Conservation (phyloP, 2,888 invertebrate genomes). For the Lithosia quadra region DNA sequence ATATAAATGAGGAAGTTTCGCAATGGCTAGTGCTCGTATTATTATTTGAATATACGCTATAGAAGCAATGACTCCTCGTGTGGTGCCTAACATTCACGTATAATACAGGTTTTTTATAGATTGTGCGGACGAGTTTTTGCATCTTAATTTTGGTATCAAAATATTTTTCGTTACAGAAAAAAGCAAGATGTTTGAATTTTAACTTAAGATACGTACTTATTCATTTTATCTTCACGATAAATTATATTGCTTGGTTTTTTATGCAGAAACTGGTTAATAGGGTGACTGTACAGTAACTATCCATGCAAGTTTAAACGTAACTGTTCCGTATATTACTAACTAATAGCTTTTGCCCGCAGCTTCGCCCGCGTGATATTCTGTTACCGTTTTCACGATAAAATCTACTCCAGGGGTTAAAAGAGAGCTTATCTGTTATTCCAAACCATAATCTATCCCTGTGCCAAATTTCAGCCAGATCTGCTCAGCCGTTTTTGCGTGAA, state of each 20-base stretch:
- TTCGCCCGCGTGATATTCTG: too few species aligned
- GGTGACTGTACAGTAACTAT: neutral
- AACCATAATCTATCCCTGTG: too few species aligned
- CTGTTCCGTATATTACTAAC: neutral
- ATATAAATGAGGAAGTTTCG: neutral
- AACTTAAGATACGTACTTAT: neutral
- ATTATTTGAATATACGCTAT: neutral
- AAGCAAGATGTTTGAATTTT: neutral
- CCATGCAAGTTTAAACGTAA: neutral
- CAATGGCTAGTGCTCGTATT: neutral
- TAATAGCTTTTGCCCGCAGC: too few species aligned
- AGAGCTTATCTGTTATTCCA: too few species aligned
- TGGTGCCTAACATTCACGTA: neutral
- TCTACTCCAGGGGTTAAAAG: too few species aligned
- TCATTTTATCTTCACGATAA: neutral
- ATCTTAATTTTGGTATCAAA: neutral
- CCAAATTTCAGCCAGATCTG: too few species aligned
- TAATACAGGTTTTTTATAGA: conserved; percentile 2
- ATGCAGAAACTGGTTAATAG: neutral
- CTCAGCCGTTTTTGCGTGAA: too few species aligned
- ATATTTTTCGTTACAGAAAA: neutral
- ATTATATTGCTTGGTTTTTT: neutral
- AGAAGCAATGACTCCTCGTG: neutral
- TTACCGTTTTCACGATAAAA: too few species aligned
- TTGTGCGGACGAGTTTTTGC: neutral